Evolutionary conservation across 1,140 invertebrate species (phyloP), one percentile per base, ranked within the genome.

Genomic region (honey bee (Apis mellifera)): DNA sequence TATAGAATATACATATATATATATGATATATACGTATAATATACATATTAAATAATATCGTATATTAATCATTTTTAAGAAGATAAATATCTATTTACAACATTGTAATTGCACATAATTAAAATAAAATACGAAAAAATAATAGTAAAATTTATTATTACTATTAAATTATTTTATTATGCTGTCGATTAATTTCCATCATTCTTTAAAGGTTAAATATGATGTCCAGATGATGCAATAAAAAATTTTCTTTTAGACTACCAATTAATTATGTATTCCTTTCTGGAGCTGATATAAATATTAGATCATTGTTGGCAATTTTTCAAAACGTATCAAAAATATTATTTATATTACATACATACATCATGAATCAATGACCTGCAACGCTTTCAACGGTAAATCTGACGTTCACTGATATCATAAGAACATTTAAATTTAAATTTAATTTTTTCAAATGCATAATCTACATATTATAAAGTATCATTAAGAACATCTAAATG

Each of bases 341-440:
- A 50, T 70, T 50, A n/a, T 48, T 19, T 42, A 26, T 32, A 32
- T n/a, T 55, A 12, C 50, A n/a, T 42, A 42, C 32, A 42, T 42
- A 42, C 7, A 42, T 48, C n/a, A 21, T 21, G 57, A 62, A 73
- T 64, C 69, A 26, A 55, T 26, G 52, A 73, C 60, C 70, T 57
- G 48, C n/a, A 60, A 42, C 66, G 76, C 75, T 55, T n/a, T 64
- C 50, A 55, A 77, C 62, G 75, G 75, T 48, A 55, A 78, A 69
- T 26, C 52, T 42, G 52, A 55, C 65, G 9, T 55, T 76, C 9
- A 13, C n/a, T 66, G 71, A 32, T 78, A 66, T 70, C 76, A 66
- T 78, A 78, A 8, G 12, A 1, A 1, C 4, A 3, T 26, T 21
- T 7, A 50, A 50, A 50, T 23, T 62, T 48, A 9, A n/a, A n/a